phyloP scores from a whole-genome alignment of 2,797 vertebrate genomes.

The Simalia tracyae region DNA sequence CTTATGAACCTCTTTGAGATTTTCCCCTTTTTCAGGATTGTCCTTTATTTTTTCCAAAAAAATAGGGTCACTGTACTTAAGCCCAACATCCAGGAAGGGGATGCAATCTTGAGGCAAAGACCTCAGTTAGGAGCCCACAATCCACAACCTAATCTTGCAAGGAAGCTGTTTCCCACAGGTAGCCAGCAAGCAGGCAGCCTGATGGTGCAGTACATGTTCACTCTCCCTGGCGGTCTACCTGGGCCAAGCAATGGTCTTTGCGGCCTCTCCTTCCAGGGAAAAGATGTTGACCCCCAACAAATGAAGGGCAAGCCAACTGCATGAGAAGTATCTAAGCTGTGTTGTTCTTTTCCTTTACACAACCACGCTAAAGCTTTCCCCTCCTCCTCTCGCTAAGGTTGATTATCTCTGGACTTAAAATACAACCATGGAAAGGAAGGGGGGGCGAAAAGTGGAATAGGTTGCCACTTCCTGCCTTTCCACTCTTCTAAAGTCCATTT shows the following conservation, averaged over 20 bases:
- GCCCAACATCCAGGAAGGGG: not conserved
- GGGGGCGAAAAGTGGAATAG: not conserved
- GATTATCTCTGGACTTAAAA: not conserved
- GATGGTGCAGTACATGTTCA: not conserved
- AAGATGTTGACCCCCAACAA: constrained; percentile 23
- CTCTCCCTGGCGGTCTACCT: not conserved
- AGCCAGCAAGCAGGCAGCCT: not conserved
- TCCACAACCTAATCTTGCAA: not conserved
- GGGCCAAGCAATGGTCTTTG: not conserved
- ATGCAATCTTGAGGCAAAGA: not conserved
- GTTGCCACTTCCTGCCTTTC: constrained; percentile 20
- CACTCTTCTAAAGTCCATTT: constrained; percentile 40
- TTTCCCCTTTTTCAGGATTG: not conserved
- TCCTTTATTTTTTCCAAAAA: not conserved
- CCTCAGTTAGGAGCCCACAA: not conserved
- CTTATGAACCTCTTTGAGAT: not conserved
- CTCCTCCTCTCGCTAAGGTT: not conserved
- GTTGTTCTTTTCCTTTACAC: constrained; percentile 15
- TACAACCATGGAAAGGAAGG: not conserved
- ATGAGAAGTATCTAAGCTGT: not conserved
- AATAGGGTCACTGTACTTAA: not conserved
- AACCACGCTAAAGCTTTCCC: not conserved
- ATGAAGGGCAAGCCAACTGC: not conserved
- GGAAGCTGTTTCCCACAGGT: not conserved
- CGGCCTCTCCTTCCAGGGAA: not conserved